Evolutionary conservation across 2,888 invertebrate species (phyloP).

Genomic region (Cryptocephalus primarius): DNA sequence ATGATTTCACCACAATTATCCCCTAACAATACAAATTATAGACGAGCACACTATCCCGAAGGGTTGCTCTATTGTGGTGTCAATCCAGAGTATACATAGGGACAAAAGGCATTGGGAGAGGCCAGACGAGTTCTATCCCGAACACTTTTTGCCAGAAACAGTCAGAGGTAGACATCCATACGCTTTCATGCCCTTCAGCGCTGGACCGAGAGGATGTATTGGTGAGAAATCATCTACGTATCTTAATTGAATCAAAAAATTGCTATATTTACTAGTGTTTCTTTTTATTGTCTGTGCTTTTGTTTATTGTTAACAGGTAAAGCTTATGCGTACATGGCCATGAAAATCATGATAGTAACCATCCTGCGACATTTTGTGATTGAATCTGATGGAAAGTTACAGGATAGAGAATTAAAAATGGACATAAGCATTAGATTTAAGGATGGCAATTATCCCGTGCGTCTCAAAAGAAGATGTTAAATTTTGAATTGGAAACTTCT

Average conservation of each 20-base stretch:
- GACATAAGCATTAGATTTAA: constrained; percentile 19
- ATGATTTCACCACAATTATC: no score
- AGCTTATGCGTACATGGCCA: constrained; percentile 14
- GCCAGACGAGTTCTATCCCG: constrained; percentile 28
- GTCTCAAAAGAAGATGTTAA: constrained; percentile 8
- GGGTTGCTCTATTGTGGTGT: constrained; percentile 19
- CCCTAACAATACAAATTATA: constrained; percentile 2
- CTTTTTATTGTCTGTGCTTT: no score
- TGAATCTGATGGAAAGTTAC: constrained; percentile 18
- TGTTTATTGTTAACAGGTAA: constrained; percentile 13
- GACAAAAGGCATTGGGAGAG: constrained; percentile 24
- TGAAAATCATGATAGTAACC: constrained; percentile 18
- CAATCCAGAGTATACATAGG: constrained; percentile 25
- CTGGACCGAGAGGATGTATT: constrained; percentile 26
- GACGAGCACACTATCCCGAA: constrained; percentile 21
- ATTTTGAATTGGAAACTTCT: background rate
- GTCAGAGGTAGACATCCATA: constrained; percentile 21
- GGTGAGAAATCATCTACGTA: constrained; percentile 13
- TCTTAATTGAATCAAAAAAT: background rate
- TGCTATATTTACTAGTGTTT: background rate
- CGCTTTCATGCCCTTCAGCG: constrained; percentile 28
- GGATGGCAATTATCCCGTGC: constrained; percentile 17
- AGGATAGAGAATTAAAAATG: constrained; percentile 16
- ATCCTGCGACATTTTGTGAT: constrained; percentile 17
- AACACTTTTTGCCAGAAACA: constrained; percentile 28